Evolutionary conservation across 2,113 vertebrate genomes (phyloP).

Genomic region (Rhineura floridana): DNA sequence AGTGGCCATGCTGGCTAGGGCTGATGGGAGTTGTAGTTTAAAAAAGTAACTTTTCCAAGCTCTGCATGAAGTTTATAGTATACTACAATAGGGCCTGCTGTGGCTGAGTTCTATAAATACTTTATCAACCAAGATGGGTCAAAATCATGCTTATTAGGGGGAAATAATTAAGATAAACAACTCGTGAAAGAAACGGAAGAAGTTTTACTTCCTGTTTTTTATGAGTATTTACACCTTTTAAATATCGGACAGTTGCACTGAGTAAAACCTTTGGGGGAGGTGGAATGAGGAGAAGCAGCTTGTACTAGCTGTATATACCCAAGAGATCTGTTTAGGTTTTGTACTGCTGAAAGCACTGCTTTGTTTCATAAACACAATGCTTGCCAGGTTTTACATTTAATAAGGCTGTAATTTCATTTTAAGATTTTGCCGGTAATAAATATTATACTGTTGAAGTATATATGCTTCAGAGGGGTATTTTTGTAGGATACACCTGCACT

Average conservation of each 20-base stretch:
- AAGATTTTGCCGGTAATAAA: background rate
- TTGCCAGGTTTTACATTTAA: conserved; percentile 4
- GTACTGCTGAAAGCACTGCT: conserved; percentile 11
- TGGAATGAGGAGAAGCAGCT: background rate
- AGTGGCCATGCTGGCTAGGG: too few species aligned
- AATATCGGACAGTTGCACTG: background rate
- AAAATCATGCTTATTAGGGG: too few species aligned
- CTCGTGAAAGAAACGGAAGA: too few species aligned
- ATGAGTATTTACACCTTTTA: background rate
- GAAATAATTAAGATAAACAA: too few species aligned
- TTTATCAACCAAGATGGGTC: too few species aligned
- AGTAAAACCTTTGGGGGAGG: background rate
- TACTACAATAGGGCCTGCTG: too few species aligned
- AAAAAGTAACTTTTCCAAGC: too few species aligned
- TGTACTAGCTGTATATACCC: background rate
- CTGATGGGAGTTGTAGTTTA: too few species aligned
- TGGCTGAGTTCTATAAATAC: too few species aligned
- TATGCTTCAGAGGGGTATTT: background rate
- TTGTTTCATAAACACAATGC: background rate
- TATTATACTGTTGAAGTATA: background rate
- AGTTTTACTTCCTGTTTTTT: background rate
- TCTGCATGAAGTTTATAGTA: too few species aligned
- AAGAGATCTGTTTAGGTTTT: background rate
- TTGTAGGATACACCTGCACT: background rate
- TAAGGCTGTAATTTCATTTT: background rate